Conservation (phyloP, 2,888 invertebrate species). For the Zele albiditarsus region DNA sequence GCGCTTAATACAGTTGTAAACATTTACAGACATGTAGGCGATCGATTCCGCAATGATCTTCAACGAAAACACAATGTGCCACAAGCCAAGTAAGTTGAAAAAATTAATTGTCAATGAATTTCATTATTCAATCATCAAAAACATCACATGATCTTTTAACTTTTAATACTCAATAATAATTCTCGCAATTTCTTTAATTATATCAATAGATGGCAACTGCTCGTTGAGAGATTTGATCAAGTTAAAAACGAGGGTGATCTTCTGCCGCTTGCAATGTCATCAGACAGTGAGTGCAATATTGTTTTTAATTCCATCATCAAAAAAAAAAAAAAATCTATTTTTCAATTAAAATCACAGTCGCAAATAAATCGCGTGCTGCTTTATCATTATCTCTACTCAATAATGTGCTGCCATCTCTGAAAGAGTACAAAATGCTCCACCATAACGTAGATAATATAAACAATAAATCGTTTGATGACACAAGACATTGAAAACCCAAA, state of each 20-base stretch:
- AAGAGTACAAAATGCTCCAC: not conserved
- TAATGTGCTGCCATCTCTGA: slow-evolving; percentile 7
- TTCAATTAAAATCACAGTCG: not conserved
- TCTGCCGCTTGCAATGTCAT: slow-evolving; percentile 80
- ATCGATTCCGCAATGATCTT: slow-evolving; percentile 87
- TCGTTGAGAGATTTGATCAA: slow-evolving; percentile 92
- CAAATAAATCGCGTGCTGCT: not conserved
- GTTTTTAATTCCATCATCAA: not conserved
- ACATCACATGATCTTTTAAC: too few species aligned
- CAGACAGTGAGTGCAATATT: slow-evolving; percentile 65
- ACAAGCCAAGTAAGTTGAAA: slow-evolving; percentile 76
- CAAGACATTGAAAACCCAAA: not conserved
- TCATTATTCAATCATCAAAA: too few species aligned
- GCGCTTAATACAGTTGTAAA: slow-evolving; percentile 90
- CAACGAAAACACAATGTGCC: slow-evolving; percentile 86
- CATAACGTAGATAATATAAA: not conserved
- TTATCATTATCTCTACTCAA: not conserved
- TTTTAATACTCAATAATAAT: not conserved
- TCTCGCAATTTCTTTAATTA: slow-evolving; percentile 13
- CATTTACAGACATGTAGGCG: slow-evolving; percentile 94
- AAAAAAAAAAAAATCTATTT: not conserved
- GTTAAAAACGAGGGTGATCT: slow-evolving; percentile 85
- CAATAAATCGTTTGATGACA: not conserved
- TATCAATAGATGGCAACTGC: slow-evolving; percentile 73
- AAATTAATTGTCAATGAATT: not conserved